Percentiles rank a stretch among this genome's conserved stretches.
phyloP scores from a whole-genome alignment of 2,888 invertebrate genomes.

The Caenorhabditis virilis region DNA sequence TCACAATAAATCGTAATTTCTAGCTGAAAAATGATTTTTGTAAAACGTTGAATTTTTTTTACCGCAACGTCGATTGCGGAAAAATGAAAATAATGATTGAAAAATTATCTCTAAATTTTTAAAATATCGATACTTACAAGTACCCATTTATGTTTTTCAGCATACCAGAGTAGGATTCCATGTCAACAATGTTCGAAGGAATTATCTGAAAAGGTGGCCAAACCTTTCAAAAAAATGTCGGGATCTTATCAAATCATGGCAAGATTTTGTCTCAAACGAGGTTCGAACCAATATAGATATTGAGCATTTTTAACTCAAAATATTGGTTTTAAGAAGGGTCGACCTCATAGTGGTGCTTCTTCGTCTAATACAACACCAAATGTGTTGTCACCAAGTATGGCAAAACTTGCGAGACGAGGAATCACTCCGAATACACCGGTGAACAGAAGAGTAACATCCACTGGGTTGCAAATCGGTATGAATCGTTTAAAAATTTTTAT shows the following conservation, averaged over 20 bases:
- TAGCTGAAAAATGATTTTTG: too few species aligned
- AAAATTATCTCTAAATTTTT: too few species aligned
- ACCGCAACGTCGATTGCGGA: too few species aligned
- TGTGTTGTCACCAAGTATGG: constrained; percentile 59
- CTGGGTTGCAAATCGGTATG: constrained; percentile 39
- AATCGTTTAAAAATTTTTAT: too few species aligned
- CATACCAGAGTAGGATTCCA: constrained; percentile 57
- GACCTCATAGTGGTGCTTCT: constrained; percentile 44
- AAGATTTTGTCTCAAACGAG: constrained; percentile 47
- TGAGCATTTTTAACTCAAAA: background rate
- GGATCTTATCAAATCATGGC: constrained; percentile 62
- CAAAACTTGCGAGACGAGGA: constrained; percentile 46
- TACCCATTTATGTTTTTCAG: constrained; percentile 55
- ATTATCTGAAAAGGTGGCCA: constrained; percentile 52
- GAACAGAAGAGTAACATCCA: constrained; percentile 41
- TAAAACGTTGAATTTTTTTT: too few species aligned
- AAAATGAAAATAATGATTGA: too few species aligned
- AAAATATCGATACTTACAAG: too few species aligned
- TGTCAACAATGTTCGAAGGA: constrained; percentile 60
- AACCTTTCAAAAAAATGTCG: constrained; percentile 55
- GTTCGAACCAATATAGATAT: too few species aligned
- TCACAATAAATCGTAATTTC: background rate
- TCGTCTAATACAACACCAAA: constrained; percentile 62
- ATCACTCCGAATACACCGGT: constrained; percentile 62
- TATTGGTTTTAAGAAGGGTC: constrained; percentile 8